Evolutionary conservation across 2,797 vertebrate species (phyloP), one percentile per base, ranked within the genome.

Genomic region (Scleropages formosus): DNA sequence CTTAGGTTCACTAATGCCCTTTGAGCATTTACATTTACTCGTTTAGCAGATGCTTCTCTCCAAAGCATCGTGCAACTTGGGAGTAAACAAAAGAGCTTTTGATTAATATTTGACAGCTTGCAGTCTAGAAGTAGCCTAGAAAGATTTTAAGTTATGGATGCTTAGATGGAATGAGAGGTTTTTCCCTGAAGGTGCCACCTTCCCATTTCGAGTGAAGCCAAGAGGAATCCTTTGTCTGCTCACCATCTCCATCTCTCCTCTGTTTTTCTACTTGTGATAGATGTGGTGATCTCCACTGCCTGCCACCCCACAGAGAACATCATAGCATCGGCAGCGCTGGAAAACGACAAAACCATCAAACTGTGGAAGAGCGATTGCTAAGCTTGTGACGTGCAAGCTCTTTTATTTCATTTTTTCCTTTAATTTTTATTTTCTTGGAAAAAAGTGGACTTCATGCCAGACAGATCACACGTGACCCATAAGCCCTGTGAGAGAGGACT

Each of bases 331-430:
- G 98, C 98, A 0, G 97, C 98, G 15, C 89, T 99, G 91, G 98
- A 99, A 92, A 99, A 99, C 0, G 98, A 99, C 95, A 99, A 99
- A 90, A 99, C 97, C 84, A 99, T 99, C 90, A 99, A 99, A 88
- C 93, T 99, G 88, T 99, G 98, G 98, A 98, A 93, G 91, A 99
- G 98, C 80, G 98, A 99, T 93, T 99, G 96, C 90, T 99, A 94
- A 94, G 78, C 79, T 75, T n/a, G n/a, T 44, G 13, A 27, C 59
- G 74, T 68, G 24, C 20, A 27, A 8, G 46, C 69, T 66, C 56
- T 73, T 75, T 77, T 77, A 75, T 80, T 81, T 81, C 81, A 78
- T 77, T 76, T 84, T 85, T 69, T 79, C 20, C 75, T 78, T 73
- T 68, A 73, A 72, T 78, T 78, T 46, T 79, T 82, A 82, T 82